Evolutionary conservation across 2,113 vertebrate genomes (phyloP).

Genomic region (Ariopsis seemanni): DNA sequence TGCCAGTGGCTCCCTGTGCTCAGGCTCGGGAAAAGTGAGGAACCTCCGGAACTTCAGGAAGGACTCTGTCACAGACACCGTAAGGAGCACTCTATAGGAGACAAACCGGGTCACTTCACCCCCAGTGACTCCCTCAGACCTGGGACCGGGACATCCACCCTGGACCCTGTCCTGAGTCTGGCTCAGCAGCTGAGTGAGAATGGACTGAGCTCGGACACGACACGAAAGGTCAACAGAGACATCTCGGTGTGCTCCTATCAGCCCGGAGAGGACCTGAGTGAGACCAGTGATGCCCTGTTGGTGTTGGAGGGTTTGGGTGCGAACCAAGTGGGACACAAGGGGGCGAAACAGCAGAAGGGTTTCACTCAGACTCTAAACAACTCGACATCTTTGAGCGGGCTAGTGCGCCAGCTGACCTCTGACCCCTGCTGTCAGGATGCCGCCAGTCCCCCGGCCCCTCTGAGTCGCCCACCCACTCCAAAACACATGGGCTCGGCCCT

Average conservation of each 20-base stretch:
- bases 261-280: conserved; percentile 69
- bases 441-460: conserved; percentile 50
- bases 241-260: conserved; percentile 66
- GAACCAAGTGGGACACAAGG: conserved; percentile 45
- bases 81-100: conserved; percentile 66
- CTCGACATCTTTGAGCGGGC: conserved; percentile 59
- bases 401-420: conserved; percentile 65
- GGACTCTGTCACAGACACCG: conserved; percentile 70
- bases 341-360: conserved; percentile 50
- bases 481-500: conserved; percentile 54
- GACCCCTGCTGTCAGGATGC: conserved; percentile 63
- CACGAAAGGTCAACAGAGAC: conserved; percentile 49
- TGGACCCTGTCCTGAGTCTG: conserved; percentile 60
- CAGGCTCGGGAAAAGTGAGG: conserved; percentile 52
- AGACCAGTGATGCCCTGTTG: conserved; percentile 84
- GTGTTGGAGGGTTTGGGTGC: conserved; percentile 79
- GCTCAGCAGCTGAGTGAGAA: conserved; percentile 61
- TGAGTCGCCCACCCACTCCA: conserved; percentile 66
- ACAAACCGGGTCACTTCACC: conserved; percentile 61
- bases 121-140: conserved; percentile 59
- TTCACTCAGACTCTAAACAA: conserved; percentile 41
- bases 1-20: conserved; percentile 63
- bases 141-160: not conserved
- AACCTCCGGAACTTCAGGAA: conserved; percentile 35
- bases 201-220: conserved; percentile 45